Conservation (phyloP, 2,797 vertebrate species). For the Dendrocincla tyrannina region DNA sequence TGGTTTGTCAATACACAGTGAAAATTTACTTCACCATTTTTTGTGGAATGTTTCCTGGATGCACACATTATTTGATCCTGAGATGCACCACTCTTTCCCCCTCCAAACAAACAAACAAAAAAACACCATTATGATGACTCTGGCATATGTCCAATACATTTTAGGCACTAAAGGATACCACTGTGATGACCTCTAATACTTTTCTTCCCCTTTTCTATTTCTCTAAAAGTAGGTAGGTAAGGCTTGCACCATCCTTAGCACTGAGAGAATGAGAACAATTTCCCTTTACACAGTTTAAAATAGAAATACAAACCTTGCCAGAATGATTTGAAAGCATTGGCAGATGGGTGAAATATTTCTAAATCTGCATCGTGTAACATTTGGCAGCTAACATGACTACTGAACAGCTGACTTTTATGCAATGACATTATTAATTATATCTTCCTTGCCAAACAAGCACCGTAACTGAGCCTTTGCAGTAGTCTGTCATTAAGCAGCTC, state of each 20-base stretch:
- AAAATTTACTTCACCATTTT: neutral
- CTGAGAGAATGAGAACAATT: constrained; percentile 39
- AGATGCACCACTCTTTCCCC: neutral
- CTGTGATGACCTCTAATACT: neutral
- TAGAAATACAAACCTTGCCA: constrained; percentile 57
- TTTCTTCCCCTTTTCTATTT: neutral
- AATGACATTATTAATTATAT: constrained; percentile 69
- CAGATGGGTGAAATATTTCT: constrained; percentile 72
- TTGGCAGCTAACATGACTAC: constrained; percentile 65
- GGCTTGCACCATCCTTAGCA: constrained; percentile 29
- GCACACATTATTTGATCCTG: neutral
- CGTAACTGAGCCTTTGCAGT: constrained; percentile 42
- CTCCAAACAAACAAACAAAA: neutral
- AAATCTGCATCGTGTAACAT: constrained; percentile 53
- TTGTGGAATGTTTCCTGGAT: neutral
- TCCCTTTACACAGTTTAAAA: constrained; percentile 63
- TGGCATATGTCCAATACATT: neutral
- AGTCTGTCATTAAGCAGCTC: constrained; percentile 45
- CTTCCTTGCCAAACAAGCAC: constrained; percentile 53
- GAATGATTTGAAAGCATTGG: constrained; percentile 68
- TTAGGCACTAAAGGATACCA: neutral
- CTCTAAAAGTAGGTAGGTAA: constrained; percentile 22
- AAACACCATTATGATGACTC: neutral
- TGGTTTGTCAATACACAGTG: neutral
- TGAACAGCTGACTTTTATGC: constrained; percentile 77